These are phyloP conservation scores for Ianthella basta DNA, from an alignment of 37 sponge, comb jelly and placozoan species.

Conservation along the genomic window DNA sequence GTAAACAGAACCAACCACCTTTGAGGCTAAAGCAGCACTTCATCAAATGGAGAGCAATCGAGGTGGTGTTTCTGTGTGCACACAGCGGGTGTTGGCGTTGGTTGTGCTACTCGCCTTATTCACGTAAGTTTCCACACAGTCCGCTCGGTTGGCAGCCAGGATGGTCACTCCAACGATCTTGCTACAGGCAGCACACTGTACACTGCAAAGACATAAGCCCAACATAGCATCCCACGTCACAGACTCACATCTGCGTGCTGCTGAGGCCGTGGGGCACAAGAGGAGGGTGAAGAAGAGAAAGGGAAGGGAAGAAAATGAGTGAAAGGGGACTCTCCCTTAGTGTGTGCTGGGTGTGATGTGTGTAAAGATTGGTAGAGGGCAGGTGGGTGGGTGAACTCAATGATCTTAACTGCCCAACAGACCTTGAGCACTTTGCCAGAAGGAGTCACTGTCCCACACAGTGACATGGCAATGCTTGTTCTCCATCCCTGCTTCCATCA, in stretches of 20 bases:
- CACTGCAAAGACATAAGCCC: constrained; percentile 1
- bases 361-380: constrained; percentile 45
- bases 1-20: too few species aligned
- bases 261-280: neutral
- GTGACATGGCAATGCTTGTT: too few species aligned
- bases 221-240: neutral
- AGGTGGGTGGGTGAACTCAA: too few species aligned
- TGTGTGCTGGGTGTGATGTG: neutral
- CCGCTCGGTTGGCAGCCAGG: constrained; percentile 16
- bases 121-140: neutral
- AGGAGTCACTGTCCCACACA: too few species aligned
- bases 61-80: neutral
- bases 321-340: too few species aligned
- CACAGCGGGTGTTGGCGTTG: neutral
- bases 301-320: too few species aligned
- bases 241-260: neutral
- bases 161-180: neutral
- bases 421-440: too few species aligned
- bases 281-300: neutral
- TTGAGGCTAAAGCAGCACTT: too few species aligned
- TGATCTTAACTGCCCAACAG: too few species aligned
- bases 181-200: neutral
- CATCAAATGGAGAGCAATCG: neutral
- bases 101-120: neutral
- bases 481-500: too few species aligned